phyloP scores from a whole-genome alignment of 2,888 invertebrate species.

The Spialia ferax region DNA sequence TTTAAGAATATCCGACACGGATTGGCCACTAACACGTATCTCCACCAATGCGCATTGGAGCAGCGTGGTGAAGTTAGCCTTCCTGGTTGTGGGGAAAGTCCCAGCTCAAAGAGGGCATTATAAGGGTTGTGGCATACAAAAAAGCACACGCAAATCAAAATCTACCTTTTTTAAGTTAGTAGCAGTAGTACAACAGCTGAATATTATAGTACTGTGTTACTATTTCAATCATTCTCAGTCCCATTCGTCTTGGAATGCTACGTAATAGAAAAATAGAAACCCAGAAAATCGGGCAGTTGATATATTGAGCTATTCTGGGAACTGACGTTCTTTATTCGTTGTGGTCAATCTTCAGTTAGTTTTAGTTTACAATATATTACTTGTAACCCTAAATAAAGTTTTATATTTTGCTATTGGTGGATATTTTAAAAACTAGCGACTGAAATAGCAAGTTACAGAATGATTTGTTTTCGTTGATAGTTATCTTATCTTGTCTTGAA shows the following conservation, averaged over 20 bases:
- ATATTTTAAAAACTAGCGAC: too few relatives aligned
- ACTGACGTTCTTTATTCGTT: background rate
- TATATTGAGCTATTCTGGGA: slow-evolving; percentile 13
- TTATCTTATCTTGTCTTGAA: too few relatives aligned
- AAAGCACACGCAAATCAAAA: too few relatives aligned
- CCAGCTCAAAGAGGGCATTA: too few relatives aligned
- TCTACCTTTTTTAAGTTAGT: background rate
- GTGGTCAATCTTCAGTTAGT: background rate
- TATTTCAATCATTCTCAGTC: background rate
- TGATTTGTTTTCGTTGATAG: too few relatives aligned
- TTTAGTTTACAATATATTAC: background rate
- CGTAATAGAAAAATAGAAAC: slow-evolving; percentile 12
- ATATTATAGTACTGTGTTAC: background rate
- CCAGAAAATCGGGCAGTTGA: slow-evolving; percentile 21
- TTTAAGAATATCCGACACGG: too few relatives aligned
- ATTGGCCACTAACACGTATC: too few relatives aligned
- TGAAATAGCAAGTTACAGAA: too few relatives aligned
- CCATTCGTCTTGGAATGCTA: slow-evolving; percentile 4
- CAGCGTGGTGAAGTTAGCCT: too few relatives aligned
- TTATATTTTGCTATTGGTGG: background rate
- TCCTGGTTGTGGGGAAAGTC: too few relatives aligned
- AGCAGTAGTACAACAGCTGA: background rate
- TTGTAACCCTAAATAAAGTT: background rate
- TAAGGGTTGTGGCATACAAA: too few relatives aligned
- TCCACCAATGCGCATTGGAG: too few relatives aligned